A percentile compares a stretch with the other conserved stretches of the same genome.
These are phyloP conservation scores for Tinamus guttatus DNA, from an alignment of 2,113 vertebrate species.

Conservation along the genomic window DNA sequence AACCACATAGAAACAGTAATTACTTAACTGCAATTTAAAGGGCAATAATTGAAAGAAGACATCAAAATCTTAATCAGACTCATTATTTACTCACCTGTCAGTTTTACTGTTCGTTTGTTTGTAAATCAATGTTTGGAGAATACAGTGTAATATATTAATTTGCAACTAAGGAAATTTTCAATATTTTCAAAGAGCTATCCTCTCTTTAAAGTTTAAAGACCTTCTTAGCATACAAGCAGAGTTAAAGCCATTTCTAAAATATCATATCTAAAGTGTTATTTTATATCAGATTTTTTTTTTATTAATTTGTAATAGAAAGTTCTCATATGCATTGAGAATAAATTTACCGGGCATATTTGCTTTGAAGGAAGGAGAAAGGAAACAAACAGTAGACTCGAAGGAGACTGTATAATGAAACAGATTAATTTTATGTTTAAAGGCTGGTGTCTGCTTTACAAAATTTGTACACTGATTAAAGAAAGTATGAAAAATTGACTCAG, in stretches of 20 bases:
- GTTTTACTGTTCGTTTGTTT: neutral
- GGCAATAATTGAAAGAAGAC: constrained; percentile 20
- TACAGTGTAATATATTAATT: neutral
- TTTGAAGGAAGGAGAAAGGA: neutral
- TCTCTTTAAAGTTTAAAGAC: neutral
- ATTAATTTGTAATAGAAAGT: neutral
- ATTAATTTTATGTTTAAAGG: neutral
- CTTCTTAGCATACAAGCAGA: neutral
- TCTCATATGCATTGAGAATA: neutral
- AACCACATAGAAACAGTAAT: constrained; percentile 17
- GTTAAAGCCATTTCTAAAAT: neutral
- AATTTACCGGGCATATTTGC: neutral
- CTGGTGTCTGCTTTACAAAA: neutral
- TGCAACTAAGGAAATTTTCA: neutral
- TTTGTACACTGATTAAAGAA: neutral
- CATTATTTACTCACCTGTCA: neutral
- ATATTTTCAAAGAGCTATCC: neutral
- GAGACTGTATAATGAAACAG: neutral
- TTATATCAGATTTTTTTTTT: neutral
- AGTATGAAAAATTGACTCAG: neutral
- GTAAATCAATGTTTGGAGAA: neutral
- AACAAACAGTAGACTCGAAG: neutral
- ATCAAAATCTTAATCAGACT: neutral
- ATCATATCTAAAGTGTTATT: neutral
- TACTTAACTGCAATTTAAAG: constrained; percentile 37